Conservation (phyloP, 2,797 vertebrate genomes). For the Peromyscus melanophrys region DNA sequence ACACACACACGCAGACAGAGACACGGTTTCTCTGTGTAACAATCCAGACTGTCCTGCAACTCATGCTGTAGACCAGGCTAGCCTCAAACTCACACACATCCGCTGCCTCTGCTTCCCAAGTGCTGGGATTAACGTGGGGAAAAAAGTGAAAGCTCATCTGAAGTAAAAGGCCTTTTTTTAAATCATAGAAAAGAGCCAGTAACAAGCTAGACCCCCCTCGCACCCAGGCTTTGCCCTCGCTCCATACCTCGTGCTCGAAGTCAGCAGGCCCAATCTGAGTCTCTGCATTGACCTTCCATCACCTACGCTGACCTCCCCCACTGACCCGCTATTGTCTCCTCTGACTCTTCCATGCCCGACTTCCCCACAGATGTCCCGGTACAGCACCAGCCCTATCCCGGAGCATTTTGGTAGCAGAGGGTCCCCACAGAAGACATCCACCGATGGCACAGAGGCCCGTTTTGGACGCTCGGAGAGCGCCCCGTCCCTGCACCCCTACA, state of each 20-base stretch:
- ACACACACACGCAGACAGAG: neutral
- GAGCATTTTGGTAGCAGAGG: slow-evolving; percentile 77
- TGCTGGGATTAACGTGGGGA: neutral
- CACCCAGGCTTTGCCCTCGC: neutral
- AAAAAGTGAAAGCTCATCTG: neutral
- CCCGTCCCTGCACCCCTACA: slow-evolving; percentile 69
- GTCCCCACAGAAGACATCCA: slow-evolving; percentile 64
- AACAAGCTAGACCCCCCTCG: neutral
- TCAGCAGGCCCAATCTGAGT: neutral
- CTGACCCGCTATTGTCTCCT: neutral
- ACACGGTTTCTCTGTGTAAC: neutral
- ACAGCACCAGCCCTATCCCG: slow-evolving; percentile 71
- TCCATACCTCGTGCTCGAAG: neutral
- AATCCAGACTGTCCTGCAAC: neutral
- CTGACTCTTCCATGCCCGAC: neutral
- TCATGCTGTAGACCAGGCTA: neutral
- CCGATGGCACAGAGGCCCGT: slow-evolving; percentile 69
- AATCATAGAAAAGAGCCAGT: neutral
- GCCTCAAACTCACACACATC: neutral
- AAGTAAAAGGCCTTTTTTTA: neutral
- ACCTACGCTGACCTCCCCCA: neutral
- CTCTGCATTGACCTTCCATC: neutral
- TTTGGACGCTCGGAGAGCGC: slow-evolving; percentile 81
- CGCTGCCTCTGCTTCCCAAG: neutral
- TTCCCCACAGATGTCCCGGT: slow-evolving; percentile 73